Base-by-base conservation (phyloP, 2,888 invertebrate species). In the Julus scandinavius region DNA sequence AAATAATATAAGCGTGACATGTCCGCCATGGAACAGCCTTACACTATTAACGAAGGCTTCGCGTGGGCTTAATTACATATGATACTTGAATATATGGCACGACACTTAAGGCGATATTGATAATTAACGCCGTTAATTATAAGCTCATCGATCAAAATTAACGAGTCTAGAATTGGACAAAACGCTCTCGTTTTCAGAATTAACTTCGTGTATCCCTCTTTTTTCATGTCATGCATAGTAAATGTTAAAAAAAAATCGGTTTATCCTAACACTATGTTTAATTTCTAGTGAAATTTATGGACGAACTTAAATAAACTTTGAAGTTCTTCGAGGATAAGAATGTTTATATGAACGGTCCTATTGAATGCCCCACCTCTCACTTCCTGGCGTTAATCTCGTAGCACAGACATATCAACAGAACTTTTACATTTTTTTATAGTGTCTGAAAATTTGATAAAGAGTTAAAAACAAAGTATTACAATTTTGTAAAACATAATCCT, bases 101-200 rank as follows among this genome's bases (percentile, higher is more conserved):
- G 58, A 17, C 17, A 63, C 58, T 15, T 63, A 2, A n/a, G n/a
- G n/a, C 58, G 17, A n/a, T n/a, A 63, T 63, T 63, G 58, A 63
- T 63, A 63, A 63, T 63, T 63, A 63, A n/a, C 17, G 58, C 2
- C 58, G 17, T 63, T 63, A 63, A 63, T 63, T 63, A 63, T n/a
- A 63, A 63, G 58, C 17, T 63, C 58, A 63, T 63, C n/a, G n/a
- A 63, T 63, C 58, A 63, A 63, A 15, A n/a, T 63, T n/a, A 63
- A 63, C 58, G 3, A n/a, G 3, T 15, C n/a, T n/a, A 63, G 58
- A 6, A n/a, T 63, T 63, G 58, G 4, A 63, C 58, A 63, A 63
- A 63, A n/a, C 58, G 58, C n/a, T n/a, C 6, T 20, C 58, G n/a
- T 63, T 63, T 63, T n/a, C 17, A 63, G 58, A 63, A 63, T n/a